A percentile compares a stretch with the other conserved stretches of the same genome.
Conservation (phyloP, 2,888 invertebrate species). For the Campoplex capitator region DNA sequence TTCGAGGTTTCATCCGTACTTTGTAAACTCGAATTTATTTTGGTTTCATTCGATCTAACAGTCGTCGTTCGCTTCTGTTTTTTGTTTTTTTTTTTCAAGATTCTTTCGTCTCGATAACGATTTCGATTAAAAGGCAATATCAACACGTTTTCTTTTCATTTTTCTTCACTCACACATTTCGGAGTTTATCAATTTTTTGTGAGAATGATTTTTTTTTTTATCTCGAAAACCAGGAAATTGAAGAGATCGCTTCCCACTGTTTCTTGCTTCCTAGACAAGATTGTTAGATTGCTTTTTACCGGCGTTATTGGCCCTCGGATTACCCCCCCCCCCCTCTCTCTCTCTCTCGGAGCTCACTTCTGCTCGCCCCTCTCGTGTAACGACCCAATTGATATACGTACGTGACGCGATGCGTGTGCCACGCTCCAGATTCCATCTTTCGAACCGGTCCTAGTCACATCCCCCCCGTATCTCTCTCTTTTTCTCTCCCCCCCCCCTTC, state of each 20-base stretch:
- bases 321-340: background rate
- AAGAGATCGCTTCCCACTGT: background rate
- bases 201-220: background rate
- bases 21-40: background rate
- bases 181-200: background rate
- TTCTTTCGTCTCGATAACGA: background rate
- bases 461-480: slow-evolving; percentile 41
- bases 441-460: slow-evolving; percentile 64
- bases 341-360: slow-evolving; percentile 32
- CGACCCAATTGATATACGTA: slow-evolving; percentile 80
- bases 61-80: background rate
- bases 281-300: background rate
- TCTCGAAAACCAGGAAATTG: background rate
- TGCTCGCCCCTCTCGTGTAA: slow-evolving; percentile 56
- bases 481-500: slow-evolving; percentile 29
- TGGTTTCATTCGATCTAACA: background rate
- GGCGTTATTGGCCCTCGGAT: slow-evolving; percentile 51
- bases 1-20: background rate
- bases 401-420: slow-evolving; percentile 78
- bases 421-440: slow-evolving; percentile 77
- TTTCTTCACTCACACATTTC: too few species aligned
- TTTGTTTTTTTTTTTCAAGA: background rate
- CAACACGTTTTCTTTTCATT: too few species aligned
- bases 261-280: background rate
- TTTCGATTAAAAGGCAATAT: background rate